Conservation (phyloP, 2,113 vertebrate genomes). For the Odontophorus gujanensis region DNA sequence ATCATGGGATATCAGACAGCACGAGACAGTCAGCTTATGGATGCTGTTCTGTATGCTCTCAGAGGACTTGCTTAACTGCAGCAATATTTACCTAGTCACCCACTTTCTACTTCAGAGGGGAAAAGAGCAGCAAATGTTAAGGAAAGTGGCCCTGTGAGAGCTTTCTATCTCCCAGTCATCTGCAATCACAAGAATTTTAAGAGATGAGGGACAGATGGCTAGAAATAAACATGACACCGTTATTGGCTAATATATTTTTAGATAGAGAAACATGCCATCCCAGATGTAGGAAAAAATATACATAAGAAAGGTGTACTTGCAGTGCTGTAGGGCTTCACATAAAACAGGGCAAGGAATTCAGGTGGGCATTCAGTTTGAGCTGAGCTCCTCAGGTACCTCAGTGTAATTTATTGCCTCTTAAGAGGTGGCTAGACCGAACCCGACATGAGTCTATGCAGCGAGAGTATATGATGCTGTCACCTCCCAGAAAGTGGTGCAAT, state of each 20-base stretch:
- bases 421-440: background rate
- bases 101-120: background rate
- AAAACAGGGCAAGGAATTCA: background rate
- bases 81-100: background rate
- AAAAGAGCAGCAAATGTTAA: slow-evolving; percentile 7
- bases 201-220: background rate
- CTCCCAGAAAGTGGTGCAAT: background rate
- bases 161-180: background rate
- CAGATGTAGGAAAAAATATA: background rate
- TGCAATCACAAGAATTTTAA: background rate
- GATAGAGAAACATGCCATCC: background rate
- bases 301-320: background rate
- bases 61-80: slow-evolving; percentile 9
- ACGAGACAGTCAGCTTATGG: background rate
- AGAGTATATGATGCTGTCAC: background rate
- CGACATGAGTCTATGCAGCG: background rate
- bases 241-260: slow-evolving; percentile 9
- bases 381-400: background rate
- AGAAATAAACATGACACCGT: slow-evolving; percentile 12
- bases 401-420: background rate
- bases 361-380: background rate
- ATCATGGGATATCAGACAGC: background rate
- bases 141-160: background rate
- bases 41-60: background rate
- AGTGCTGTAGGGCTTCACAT: background rate